These are phyloP conservation scores for Drosophila arizonae DNA, from an alignment of 1,140 invertebrate species.

Conservation along the genomic window DNA sequence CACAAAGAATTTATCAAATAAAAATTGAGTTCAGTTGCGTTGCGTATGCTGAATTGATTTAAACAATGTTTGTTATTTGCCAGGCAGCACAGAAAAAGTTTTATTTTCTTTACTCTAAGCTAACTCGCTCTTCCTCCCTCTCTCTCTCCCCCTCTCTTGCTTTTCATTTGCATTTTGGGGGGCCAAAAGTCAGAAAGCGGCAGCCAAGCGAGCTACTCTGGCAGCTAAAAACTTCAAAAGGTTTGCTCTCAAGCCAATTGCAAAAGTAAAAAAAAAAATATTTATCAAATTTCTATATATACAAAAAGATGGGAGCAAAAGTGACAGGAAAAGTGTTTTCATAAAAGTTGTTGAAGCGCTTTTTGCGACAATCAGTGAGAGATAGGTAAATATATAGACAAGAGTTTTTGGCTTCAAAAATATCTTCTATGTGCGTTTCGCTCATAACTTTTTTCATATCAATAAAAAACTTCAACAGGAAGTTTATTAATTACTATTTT, in stretches of 20 bases:
- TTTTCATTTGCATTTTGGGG: constrained; percentile 59
- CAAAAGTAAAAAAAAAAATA: constrained; percentile 16
- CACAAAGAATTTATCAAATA: constrained; percentile 20
- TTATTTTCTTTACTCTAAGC: constrained; percentile 34
- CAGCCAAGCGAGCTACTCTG: constrained; percentile 35
- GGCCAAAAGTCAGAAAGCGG: constrained; percentile 19
- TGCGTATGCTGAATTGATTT: constrained; percentile 67
- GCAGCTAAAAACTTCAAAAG: constrained; percentile 68
- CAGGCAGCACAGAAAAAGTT: constrained; percentile 27
- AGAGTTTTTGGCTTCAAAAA: no score
- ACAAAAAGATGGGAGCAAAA: neutral
- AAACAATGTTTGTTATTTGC: constrained; percentile 53
- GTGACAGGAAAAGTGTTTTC: neutral
- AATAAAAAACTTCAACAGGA: no score
- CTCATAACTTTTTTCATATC: no score
- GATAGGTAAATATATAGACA: constrained; percentile 1
- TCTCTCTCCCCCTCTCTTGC: neutral
- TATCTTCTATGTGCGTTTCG: no score
- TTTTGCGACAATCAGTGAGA: neutral
- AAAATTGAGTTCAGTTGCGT: constrained; percentile 46
- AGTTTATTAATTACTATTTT: no score
- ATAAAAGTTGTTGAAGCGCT: neutral
- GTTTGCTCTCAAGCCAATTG: constrained; percentile 41
- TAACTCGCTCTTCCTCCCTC: no score
- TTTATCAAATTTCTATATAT: constrained; percentile 19